phyloP scores from a whole-genome alignment of 2,797 vertebrate species.

The Anguilla obscura region DNA sequence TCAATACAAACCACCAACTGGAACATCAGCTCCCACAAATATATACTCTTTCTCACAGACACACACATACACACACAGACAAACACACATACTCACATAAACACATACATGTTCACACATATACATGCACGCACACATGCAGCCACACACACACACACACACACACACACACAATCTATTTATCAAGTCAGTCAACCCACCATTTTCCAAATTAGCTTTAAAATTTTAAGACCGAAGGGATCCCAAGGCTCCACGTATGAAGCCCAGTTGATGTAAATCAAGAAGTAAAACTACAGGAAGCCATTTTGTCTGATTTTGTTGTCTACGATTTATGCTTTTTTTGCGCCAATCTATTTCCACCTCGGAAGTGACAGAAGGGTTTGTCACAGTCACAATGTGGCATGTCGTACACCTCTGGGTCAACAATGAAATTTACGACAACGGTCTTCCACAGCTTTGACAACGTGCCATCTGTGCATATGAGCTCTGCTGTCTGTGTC shows the following conservation, averaged over 20 bases:
- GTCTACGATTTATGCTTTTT: not conserved
- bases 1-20: no score
- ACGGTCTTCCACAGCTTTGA: constrained; percentile 52
- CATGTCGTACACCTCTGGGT: constrained; percentile 43
- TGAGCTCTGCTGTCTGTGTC: constrained; percentile 10
- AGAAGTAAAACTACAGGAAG: constrained; percentile 15
- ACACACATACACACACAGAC: not conserved
- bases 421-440: constrained; percentile 51
- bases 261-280: constrained; percentile 13
- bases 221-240: constrained; percentile 26
- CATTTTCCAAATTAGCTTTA: constrained; percentile 27
- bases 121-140: no score
- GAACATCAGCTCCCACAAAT: not conserved
- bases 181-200: constrained; percentile 8
- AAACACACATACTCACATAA: no score
- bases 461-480: constrained; percentile 56
- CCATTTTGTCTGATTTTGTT: constrained; percentile 12
- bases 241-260: not conserved
- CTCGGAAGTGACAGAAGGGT: not conserved
- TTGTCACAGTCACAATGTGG: constrained; percentile 12
- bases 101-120: no score
- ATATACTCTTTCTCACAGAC: not conserved
- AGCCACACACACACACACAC: no score
- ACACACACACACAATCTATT: not conserved
- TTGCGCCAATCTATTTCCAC: not conserved